Evolutionary conservation across 2,888 invertebrate species (phyloP).

Genomic region (Rhabditophanes sp.): DNA sequence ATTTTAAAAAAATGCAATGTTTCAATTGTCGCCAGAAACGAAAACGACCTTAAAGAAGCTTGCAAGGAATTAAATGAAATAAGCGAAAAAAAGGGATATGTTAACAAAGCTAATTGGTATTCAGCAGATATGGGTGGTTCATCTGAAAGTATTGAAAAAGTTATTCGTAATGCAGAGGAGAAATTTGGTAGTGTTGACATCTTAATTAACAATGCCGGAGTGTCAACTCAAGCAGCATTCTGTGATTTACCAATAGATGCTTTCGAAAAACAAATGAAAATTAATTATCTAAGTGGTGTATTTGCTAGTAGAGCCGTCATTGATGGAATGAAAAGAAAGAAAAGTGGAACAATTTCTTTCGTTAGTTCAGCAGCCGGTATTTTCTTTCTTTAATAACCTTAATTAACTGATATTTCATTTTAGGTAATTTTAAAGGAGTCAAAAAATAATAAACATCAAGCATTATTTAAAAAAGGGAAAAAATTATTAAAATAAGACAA

Average conservation of each 20-base stretch:
- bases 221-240: slow-evolving; percentile 25
- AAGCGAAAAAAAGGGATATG: slow-evolving; percentile 14
- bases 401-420: too few relatives aligned
- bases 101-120: slow-evolving; percentile 27
- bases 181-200: slow-evolving; percentile 66
- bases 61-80: slow-evolving; percentile 16
- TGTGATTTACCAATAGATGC: slow-evolving; percentile 24
- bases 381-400: slow-evolving; percentile 47
- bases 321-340: slow-evolving; percentile 25
- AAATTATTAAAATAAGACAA: too few relatives aligned
- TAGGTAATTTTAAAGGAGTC: too few relatives aligned
- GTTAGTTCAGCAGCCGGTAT: slow-evolving; percentile 21
- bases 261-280: slow-evolving; percentile 56
- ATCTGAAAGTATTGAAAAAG: slow-evolving; percentile 23
- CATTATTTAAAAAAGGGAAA: too few relatives aligned
- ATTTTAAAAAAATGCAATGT: slow-evolving; percentile 13
- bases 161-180: slow-evolving; percentile 54
- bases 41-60: slow-evolving; percentile 4
- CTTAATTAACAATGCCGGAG: slow-evolving; percentile 81
- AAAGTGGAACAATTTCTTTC: slow-evolving; percentile 31
- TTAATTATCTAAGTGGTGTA: slow-evolving; percentile 69
- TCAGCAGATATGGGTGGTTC: slow-evolving; percentile 25
- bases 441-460: too few relatives aligned
- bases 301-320: slow-evolving; percentile 31
- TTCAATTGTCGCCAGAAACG: slow-evolving; percentile 14